These are phyloP conservation scores for Myotis pilosus DNA, from an alignment of 2,797 vertebrate species.

Conservation along the genomic window DNA sequence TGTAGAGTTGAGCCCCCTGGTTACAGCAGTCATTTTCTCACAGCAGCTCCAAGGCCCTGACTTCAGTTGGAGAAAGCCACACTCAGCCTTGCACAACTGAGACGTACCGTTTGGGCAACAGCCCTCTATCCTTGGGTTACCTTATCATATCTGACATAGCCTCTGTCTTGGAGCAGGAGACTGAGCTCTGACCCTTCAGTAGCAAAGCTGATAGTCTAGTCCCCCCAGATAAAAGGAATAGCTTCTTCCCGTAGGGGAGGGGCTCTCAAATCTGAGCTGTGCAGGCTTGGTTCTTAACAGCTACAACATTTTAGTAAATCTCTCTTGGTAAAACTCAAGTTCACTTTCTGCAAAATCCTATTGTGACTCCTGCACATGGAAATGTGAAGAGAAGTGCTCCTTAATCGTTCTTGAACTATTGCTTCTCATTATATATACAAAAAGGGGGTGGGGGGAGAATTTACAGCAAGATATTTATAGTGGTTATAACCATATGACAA, in stretches of 20 bases:
- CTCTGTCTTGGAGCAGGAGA: background rate
- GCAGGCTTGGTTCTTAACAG: background rate
- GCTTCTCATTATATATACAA: background rate
- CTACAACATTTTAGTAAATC: background rate
- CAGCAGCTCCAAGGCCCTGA: background rate
- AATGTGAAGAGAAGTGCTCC: background rate
- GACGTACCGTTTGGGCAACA: background rate
- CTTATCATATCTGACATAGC: background rate
- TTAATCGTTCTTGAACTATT: background rate
- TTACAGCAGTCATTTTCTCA: background rate
- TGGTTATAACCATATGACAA: background rate
- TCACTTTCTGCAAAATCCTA: background rate
- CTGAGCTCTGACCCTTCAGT: background rate
- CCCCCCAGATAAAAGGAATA: background rate
- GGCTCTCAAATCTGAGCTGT: background rate
- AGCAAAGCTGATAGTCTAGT: background rate
- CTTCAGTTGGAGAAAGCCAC: background rate
- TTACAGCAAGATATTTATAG: background rate
- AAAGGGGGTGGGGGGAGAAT: background rate
- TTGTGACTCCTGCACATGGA: background rate
- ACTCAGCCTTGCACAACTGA: background rate
- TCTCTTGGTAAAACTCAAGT: background rate
- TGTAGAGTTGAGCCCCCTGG: no score
- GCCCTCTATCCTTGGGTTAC: background rate
- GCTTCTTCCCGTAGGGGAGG: background rate